Evolutionary conservation across 2,113 vertebrate genomes (phyloP), one percentile per base, ranked within the genome.

Genomic region (Tyto alba): DNA sequence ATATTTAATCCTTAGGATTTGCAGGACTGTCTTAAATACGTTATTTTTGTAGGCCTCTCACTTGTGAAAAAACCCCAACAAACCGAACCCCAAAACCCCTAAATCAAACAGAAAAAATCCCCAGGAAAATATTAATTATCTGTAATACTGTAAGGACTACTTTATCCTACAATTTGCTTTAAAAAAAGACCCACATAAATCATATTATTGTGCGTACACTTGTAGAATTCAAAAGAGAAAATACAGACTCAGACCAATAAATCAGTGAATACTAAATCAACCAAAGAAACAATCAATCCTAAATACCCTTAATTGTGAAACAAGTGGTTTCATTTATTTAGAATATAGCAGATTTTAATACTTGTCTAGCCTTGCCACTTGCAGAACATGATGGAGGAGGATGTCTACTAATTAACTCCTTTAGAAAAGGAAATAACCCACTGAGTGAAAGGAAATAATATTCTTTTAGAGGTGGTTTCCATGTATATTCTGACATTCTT

Each of bases 261-360:
- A 88, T 83, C 27, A 66, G 50, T 86, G 89, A 80, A 34, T 86
- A 59, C 19, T 77, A 72, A 88, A 91, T 94, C 56, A 84, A 38
- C 19, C 47, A 67, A 81, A 86, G 71, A 86, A 93, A 66, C 50
- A 85, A 64, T 93, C 43, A 43, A n/a, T 86, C 29, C 36, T 94
- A 77, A 95, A 74, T 71, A 63, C 11, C 14, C 32, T 71, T 84
- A 86, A 93, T 81, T 90, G 41, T 67, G 72, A 93, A 95, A 83
- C 0, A 7, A 83, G 26, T 53, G 7, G 8, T 91, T 84, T 79
- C 5, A 41, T 59, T 75, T 53, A 56, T 76, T 67, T 88, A 40
- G 3, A 87, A 53, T 63, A 45, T 20, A 67, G 66, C 20, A 45
- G 22, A 85, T 80, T 88, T 94, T 86, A 80, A 56, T 77, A 47